These are phyloP conservation scores for Eutolmus rufibarbis DNA, from an alignment of 2,888 invertebrate species.

Conservation along the genomic window DNA sequence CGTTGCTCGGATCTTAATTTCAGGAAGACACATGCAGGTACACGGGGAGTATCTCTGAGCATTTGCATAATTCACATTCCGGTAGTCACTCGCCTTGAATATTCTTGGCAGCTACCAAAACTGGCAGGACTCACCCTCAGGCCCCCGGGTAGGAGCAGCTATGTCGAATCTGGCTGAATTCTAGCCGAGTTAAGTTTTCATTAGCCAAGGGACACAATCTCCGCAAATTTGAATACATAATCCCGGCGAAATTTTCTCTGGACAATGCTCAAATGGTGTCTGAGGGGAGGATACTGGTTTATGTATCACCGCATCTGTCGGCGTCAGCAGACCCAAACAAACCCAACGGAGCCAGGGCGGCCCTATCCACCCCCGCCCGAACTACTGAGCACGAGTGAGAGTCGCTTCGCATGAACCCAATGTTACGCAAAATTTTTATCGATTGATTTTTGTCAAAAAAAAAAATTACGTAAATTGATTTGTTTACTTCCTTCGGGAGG, in stretches of 20 bases:
- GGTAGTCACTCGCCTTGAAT: neutral
- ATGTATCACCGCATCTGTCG: neutral
- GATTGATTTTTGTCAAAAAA: neutral
- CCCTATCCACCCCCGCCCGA: neutral
- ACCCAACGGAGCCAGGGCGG: neutral
- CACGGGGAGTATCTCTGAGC: neutral
- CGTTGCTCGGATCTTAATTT: neutral
- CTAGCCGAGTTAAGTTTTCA: neutral
- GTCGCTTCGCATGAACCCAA: neutral
- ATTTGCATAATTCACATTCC: neutral
- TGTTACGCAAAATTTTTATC: conserved; percentile 40
- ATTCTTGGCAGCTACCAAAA: neutral
- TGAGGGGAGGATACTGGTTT: neutral
- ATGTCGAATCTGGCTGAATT: neutral
- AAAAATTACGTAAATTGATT: conserved; percentile 35
- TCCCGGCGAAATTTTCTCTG: conserved; percentile 1
- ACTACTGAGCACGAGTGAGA: neutral
- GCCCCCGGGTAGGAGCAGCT: neutral
- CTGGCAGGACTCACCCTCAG: neutral
- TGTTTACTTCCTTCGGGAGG: conserved; percentile 22
- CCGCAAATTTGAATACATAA: conserved; percentile 23
- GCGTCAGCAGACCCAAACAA: conserved; percentile 29
- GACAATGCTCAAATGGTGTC: conserved; percentile 8
- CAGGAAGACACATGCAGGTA: neutral
- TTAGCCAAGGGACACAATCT: neutral